Evolutionary conservation across 1,140 invertebrate genomes (phyloP), one percentile per base, ranked within the genome.

Genomic region (Rhynchophorus ferrugineus): DNA sequence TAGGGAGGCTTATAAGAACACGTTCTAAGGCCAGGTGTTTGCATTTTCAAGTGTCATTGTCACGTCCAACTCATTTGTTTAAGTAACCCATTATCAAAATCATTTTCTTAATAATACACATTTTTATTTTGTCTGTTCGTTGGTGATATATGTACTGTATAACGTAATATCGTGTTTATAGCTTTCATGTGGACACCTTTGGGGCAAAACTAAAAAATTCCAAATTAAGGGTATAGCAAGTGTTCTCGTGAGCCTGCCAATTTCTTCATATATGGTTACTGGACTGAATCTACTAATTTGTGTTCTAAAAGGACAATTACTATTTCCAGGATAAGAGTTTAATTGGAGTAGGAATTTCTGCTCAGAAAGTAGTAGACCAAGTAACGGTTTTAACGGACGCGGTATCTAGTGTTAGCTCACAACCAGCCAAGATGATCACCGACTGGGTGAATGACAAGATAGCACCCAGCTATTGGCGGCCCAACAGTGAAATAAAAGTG

Each of bases 391-490:
- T 91, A 17, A 79, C 81, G 0, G 84, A 85, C 60, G 81, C 80
- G 16, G 78, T 90, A 6, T 71, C 76, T 2, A 84, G 71, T 61
- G 78, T 85, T 6, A 78, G 83, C 7, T 73, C 84, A 2, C 81
- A 82, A 50, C 87, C 87, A 9, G 80, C 85, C 1, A 84, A 79
- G 63, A 73, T 75, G 0, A 16, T 90, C 0, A 76, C 77, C 3
- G 78, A 83, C 49, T 89, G 84, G 84, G 75, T 88, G 1, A 80
- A 87, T 1, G 87, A 90, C 71, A 78, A 85, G 63, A 79, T 85
- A 47, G 85, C 84, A 11, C 89, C 89, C 1, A 77, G 77, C 16
- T 91, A 91, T 70, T 91, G 88, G 89, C 75, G 80, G 35, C 83
- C 85, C 6, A 91, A 91, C 68, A 71, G 79, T 54, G 80, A 87